Evolutionary conservation across 2,797 vertebrate genomes (phyloP), one percentile per base, ranked within the genome.

Genomic region (Acridotheres tristis): DNA sequence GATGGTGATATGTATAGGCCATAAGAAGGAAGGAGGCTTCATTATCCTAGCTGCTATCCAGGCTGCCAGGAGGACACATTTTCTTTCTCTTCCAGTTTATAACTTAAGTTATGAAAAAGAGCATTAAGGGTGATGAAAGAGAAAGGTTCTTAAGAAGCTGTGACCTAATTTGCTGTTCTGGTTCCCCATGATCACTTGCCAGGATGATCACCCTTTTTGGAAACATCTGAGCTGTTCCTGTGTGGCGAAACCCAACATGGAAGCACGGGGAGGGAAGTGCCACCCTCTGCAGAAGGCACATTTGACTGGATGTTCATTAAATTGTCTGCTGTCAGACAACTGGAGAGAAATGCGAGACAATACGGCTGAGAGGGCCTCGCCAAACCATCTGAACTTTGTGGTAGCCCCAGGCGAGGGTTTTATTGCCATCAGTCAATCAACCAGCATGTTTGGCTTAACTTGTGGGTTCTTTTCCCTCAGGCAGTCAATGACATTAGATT

Each of bases 361-460:
- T 48, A 23, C 23, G 74, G 51, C 32, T 19, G 50, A 94, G 84
- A 80, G 9, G 23, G 43, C 76, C 59, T 83, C 5, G 51, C 86
- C 92, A 92, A 97, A 83, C 84, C 89, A 77, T 87, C 32, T 29
- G 38, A 76, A 65, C 29, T 72, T 48, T 88, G 84, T 90, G 77
- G 48, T 95, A 90, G 63, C 72, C 68, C 51, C 55, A 48, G 30
- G 18, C 13, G 0, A 95, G 75, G 32, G 29, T 91, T 95, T 92
- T 96, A 85, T 93, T 96, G 90, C 92, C 91, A 86, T 96, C 93
- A 92, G 78, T 89, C 94, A 83, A 89, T 90, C 89, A 95, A 55
- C 51, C 85, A 87, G 53, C 38, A 13, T 48, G 88, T 71, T 40
- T 87, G 53, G 81, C 85, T 50, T 72, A 67, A 85, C 76, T 80